Evolutionary conservation across 2,113 vertebrate genomes (phyloP).

Genomic region (Hiodon tergisus): DNA sequence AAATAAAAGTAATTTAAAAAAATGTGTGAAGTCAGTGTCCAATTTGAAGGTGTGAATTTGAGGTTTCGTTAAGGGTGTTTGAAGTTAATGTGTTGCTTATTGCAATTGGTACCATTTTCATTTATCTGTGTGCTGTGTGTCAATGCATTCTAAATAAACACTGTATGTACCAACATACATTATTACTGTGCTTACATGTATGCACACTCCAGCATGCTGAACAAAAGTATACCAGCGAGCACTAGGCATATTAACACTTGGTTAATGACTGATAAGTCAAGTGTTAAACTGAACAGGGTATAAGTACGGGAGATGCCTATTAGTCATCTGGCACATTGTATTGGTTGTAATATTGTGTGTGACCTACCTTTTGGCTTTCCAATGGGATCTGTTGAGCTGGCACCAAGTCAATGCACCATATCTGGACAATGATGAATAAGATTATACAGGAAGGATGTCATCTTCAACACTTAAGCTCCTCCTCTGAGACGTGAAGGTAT

Average conservation of each 20-base stretch:
- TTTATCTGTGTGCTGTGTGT: not conserved
- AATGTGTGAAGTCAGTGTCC: constrained; percentile 7
- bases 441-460: no score
- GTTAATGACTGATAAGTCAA: not conserved
- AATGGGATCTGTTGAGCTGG: no score
- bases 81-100: not conserved
- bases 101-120: not conserved
- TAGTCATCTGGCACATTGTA: no score
- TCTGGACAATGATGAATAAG: no score
- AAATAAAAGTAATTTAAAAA: constrained; percentile 67
- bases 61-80: not conserved
- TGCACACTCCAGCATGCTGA: not conserved
- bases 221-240: not conserved
- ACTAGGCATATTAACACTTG: not conserved
- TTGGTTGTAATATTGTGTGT: no score
- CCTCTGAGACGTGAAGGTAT: no score
- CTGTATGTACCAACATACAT: not conserved
- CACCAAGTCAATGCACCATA: no score
- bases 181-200: not conserved
- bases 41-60: constrained; percentile 29
- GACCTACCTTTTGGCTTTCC: no score
- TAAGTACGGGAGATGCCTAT: no score
- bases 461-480: no score
- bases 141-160: not conserved
- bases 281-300: not conserved